Conservation (phyloP, 2,113 vertebrate species). For the Crotophaga sulcirostris region DNA sequence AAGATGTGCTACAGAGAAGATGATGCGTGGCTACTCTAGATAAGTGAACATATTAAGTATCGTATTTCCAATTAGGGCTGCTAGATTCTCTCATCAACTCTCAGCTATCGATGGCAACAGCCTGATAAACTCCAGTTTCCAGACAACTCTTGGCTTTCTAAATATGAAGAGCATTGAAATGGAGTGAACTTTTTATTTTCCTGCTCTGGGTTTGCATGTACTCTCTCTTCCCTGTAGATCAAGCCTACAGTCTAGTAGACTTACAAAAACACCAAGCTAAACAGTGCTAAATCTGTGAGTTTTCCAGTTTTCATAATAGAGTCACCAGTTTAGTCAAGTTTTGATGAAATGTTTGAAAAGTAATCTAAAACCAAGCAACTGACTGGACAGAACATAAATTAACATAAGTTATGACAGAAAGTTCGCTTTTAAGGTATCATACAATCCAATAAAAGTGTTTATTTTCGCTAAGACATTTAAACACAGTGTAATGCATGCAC, state of each 20-base stretch:
- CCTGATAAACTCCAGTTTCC: background rate
- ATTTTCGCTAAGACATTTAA: background rate
- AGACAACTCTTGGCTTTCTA: background rate
- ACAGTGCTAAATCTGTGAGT: background rate
- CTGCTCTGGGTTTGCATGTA: background rate
- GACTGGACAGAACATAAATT: background rate
- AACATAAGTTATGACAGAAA: background rate
- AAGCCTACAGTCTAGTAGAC: background rate
- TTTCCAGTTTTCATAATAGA: background rate
- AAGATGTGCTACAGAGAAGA: background rate
- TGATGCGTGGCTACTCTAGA: rapidly evolving
- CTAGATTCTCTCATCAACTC: background rate
- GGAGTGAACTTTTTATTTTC: background rate
- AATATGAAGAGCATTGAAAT: background rate
- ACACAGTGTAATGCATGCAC: background rate
- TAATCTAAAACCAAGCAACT: background rate
- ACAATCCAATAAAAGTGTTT: background rate
- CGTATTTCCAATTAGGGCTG: background rate
- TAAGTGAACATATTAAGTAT: background rate
- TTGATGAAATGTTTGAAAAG: background rate
- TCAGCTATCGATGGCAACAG: background rate
- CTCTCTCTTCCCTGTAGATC: background rate
- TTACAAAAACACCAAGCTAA: background rate
- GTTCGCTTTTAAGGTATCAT: background rate
- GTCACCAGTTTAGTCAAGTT: background rate